Evolutionary conservation across 2,113 vertebrate species (phyloP).

Genomic region (Eidolon helvum): DNA sequence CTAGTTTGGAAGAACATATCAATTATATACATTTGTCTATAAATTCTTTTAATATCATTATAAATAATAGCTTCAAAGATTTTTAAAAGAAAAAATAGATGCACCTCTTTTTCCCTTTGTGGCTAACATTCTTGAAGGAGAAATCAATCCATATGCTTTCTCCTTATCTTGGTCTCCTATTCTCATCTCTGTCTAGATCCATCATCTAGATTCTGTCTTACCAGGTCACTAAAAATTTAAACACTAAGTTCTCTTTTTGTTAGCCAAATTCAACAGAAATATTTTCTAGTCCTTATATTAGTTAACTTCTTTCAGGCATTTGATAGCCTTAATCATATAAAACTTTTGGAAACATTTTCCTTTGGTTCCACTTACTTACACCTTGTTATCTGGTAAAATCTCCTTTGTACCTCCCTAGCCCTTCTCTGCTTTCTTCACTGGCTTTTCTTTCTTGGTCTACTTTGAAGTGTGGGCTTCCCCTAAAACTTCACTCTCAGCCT

Average conservation of each 20-base stretch:
- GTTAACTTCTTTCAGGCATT: background rate
- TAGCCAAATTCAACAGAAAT: background rate
- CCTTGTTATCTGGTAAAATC: background rate
- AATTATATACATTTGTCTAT: background rate
- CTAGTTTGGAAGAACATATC: background rate
- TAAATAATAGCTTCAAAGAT: slow-evolving; percentile 7
- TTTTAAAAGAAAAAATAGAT: background rate
- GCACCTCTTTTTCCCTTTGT: background rate
- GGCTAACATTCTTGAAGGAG: background rate
- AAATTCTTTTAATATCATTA: slow-evolving; percentile 34
- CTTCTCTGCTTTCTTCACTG: background rate
- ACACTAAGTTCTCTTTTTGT: background rate
- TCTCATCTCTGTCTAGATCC: background rate
- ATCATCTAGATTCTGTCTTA: background rate
- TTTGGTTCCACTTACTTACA: background rate
- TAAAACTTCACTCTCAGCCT: background rate
- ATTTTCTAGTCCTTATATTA: background rate
- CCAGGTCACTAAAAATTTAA: background rate
- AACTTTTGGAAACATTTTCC: background rate
- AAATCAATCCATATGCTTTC: background rate
- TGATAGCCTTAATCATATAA: background rate
- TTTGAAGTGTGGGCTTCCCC: background rate
- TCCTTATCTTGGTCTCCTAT: background rate
- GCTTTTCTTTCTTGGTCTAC: background rate
- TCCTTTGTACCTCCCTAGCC: background rate